Base-by-base conservation (phyloP, 2,888 invertebrate species). In the Epistrophe eligans region DNA sequence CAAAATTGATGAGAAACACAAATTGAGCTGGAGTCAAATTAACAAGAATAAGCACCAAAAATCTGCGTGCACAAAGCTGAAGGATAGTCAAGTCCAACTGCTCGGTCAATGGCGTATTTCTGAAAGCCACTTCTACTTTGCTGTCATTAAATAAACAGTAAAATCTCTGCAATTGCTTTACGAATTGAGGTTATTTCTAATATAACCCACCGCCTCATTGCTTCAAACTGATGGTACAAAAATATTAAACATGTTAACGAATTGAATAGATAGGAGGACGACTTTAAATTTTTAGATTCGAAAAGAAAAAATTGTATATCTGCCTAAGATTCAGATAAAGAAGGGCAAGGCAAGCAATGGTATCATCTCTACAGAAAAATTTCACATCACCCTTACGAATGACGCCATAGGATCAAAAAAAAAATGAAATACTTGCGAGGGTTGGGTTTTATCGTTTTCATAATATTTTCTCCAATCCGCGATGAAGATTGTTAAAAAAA, bases 271-370 rank as follows among this genome's bases (percentile, higher is more conserved):
- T 28, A 11, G 40, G 40, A 57, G 52, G 45, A 79, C 32, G 50
- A 64, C 24, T 50, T 38, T 50, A 79, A 58, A 71, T 55, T 79
- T 70, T 48, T 32, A 48, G 10, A 48, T 17, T 48, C 9, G 17
- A 17, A 50, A 45, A 28, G 24, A 15, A 66, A 76, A 76, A 64
- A 64, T 50, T 40, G 58, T 73, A 28, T 52, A 50, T 50, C 55
- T 77, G 66, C 43, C 66, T 58, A 40, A 66, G 58, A 71, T 84
- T 45, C n/a, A 77, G 84, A 85, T 81, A 85, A 81, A 81, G 72
- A 77, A 84, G 77, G 80, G 80, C 84, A 84, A 84, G 57, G 84
- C 77, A 81, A 85, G 81, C 81, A 85, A 81, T 81, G 81, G 72
- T 70, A 79, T 81, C 80, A 70, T 45, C 45, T n/a, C 15, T 8